Conservation (phyloP, 2,888 invertebrate species). For the Bombyx huttoni region DNA sequence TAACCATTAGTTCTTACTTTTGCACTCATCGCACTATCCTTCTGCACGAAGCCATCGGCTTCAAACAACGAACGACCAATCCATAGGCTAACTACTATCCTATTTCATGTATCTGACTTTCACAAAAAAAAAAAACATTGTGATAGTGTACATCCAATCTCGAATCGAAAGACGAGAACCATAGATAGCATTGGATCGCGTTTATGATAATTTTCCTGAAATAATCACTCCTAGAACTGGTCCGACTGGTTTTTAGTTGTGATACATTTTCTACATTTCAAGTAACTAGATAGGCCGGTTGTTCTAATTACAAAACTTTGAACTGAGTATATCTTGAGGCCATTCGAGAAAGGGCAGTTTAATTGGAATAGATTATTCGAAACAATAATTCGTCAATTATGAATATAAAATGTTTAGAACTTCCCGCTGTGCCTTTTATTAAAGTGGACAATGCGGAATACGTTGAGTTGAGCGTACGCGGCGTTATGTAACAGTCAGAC, state of each 20-base stretch:
- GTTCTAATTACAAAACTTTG: background rate
- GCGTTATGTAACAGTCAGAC: background rate
- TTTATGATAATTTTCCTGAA: background rate
- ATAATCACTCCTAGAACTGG: background rate
- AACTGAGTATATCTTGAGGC: background rate
- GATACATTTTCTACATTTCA: background rate
- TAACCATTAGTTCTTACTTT: too few species aligned
- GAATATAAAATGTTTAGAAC: background rate
- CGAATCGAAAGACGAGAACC: too few species aligned
- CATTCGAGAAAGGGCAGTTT: background rate
- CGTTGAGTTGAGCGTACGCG: background rate
- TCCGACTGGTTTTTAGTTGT: background rate
- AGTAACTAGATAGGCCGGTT: background rate
- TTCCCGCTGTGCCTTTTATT: background rate
- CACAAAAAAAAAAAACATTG: too few species aligned
- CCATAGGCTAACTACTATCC: too few species aligned
- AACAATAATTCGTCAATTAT: background rate
- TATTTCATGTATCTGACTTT: too few species aligned
- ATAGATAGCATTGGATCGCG: too few species aligned
- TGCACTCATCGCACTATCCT: too few species aligned
- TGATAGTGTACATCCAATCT: too few species aligned
- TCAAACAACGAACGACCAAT: too few species aligned
- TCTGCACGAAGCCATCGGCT: too few species aligned
- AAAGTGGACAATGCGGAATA: background rate
- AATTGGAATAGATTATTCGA: background rate